phyloP scores from a whole-genome alignment of 2,797 vertebrate genomes.

The Simalia tracyae region DNA sequence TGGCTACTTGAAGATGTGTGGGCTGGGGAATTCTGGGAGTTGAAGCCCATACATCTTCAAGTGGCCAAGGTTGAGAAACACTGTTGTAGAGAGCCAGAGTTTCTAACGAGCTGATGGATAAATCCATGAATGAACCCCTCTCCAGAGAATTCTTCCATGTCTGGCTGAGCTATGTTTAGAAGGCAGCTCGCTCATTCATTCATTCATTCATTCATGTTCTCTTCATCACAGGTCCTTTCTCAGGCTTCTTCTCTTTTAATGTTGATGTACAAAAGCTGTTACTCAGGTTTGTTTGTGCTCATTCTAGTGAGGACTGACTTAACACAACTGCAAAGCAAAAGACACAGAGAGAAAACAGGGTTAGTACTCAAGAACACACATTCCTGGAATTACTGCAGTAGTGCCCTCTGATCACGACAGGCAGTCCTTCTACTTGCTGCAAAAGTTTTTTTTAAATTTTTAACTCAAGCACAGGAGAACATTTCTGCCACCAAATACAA shows the following conservation, averaged over 20 bases:
- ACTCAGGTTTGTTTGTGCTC: slow-evolving; percentile 78
- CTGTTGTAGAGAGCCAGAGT: slow-evolving; percentile 67
- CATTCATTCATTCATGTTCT: slow-evolving; percentile 46
- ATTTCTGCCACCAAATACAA: not conserved
- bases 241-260: slow-evolving; percentile 72
- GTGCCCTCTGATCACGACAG: slow-evolving; percentile 1
- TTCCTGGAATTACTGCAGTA: not conserved
- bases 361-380: slow-evolving; percentile 51
- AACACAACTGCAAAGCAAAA: slow-evolving; percentile 76
- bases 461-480: not conserved
- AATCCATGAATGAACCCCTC: slow-evolving; percentile 67
- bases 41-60: too few species aligned
- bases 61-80: too few species aligned
- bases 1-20: too few species aligned
- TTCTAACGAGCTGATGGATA: slow-evolving; percentile 77
- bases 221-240: slow-evolving; percentile 59
- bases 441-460: not conserved
- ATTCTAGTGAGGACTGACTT: slow-evolving; percentile 83
- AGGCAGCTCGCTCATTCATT: slow-evolving; percentile 58
- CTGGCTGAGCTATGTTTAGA: slow-evolving; percentile 69
- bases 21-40: too few species aligned
- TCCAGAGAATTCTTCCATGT: slow-evolving; percentile 66
- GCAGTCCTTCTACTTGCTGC: slow-evolving; percentile 38
- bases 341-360: slow-evolving; percentile 13
- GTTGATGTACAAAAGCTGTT: slow-evolving; percentile 82